Conservation (phyloP, 2,797 vertebrate species). For the Kryptolebias ocellatus region DNA sequence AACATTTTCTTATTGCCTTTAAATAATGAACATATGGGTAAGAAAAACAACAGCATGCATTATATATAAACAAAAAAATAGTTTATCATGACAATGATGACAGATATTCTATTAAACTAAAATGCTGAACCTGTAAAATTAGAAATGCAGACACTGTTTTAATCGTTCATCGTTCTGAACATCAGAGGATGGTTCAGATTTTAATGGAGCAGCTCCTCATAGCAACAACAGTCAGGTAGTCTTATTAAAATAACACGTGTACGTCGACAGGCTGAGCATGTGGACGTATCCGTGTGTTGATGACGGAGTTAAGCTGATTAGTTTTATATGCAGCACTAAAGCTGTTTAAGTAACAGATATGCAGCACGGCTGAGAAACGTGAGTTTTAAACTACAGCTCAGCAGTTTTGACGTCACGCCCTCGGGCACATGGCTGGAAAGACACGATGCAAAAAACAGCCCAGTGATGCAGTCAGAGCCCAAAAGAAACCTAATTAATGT, state of each 20-base stretch:
- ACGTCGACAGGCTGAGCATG: constrained; percentile 31
- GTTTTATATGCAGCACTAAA: constrained; percentile 62
- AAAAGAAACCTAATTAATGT: neutral
- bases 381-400: constrained; percentile 70
- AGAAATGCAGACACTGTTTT: neutral
- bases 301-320: constrained; percentile 78
- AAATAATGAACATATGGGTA: constrained; percentile 11
- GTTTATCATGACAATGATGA: neutral
- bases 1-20: neutral
- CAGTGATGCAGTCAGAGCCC: neutral
- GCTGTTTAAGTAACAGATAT: constrained; percentile 58
- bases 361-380: constrained; percentile 63
- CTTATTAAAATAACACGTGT: constrained; percentile 54
- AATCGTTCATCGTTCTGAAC: neutral
- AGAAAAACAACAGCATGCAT: constrained; percentile 12
- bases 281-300: constrained; percentile 36
- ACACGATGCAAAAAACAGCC: constrained; percentile 12
- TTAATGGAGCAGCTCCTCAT: neutral
- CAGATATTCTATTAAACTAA: constrained; percentile 1
- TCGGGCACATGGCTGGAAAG: constrained; percentile 59
- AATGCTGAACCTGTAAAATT: neutral
- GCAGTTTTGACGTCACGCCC: constrained; percentile 71
- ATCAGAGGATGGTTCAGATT: constrained; percentile 11
- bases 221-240: constrained; percentile 40
- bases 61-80: neutral